A percentile compares a stretch with the other conserved stretches of the same genome.
These are phyloP conservation scores for Matsumyia berberina DNA, from an alignment of 2,888 invertebrate genomes.

Conservation along the genomic window DNA sequence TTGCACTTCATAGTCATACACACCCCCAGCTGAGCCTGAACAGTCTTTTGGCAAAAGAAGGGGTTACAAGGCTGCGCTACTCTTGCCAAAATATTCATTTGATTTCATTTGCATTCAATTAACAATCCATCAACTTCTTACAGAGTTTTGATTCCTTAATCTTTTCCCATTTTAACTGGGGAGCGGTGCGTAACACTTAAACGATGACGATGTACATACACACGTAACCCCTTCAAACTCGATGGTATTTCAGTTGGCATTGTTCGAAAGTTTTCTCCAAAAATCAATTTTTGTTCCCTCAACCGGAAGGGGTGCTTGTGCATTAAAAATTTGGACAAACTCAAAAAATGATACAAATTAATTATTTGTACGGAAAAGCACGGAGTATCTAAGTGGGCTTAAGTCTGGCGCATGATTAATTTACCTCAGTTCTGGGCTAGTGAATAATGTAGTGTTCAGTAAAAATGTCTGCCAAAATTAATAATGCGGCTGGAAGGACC, in stretches of 20 bases:
- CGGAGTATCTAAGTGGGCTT: constrained; percentile 8
- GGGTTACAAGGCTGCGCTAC: constrained; percentile 28
- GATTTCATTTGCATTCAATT: constrained; percentile 80
- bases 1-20: neutral
- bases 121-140: constrained; percentile 79
- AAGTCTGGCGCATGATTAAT: constrained; percentile 34
- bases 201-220: constrained; percentile 19
- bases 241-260: constrained; percentile 15
- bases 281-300: constrained; percentile 32
- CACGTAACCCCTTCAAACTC: constrained; percentile 45
- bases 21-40: neutral
- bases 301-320: constrained; percentile 55
- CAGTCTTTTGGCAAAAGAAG: constrained; percentile 36
- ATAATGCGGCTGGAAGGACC: constrained; percentile 65
- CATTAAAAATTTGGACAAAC: constrained; percentile 20
- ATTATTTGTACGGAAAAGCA: constrained; percentile 26
- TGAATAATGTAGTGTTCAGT: constrained; percentile 59
- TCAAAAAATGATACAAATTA: constrained; percentile 48
- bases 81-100: constrained; percentile 67
- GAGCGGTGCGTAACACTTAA: constrained; percentile 40
- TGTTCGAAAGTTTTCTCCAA: constrained; percentile 14
- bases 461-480: constrained; percentile 45
- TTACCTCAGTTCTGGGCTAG: constrained; percentile 49
- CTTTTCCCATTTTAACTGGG: constrained; percentile 49
- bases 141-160: constrained; percentile 72